phyloP scores from a whole-genome alignment of 2,113 vertebrate genomes.

The Pseudorectes ferrugineus region DNA sequence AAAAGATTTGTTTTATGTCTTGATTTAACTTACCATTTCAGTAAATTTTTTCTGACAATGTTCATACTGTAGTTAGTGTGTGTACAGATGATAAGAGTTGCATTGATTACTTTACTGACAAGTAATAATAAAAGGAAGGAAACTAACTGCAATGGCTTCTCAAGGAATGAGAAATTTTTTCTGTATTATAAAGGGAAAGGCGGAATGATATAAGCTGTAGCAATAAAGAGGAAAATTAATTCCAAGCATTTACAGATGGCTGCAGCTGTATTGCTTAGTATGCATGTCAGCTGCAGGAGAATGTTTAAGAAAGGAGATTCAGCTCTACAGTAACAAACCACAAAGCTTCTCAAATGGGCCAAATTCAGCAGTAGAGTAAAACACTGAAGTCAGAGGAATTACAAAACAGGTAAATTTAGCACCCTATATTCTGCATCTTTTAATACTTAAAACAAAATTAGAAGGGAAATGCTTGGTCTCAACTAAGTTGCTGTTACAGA shows the following conservation, averaged over 20 bases:
- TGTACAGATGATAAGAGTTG: not conserved
- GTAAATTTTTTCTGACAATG: not conserved
- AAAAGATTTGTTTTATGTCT: not conserved
- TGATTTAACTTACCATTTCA: slow-evolving; percentile 23
- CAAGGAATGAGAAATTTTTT: not conserved
- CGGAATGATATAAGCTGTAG: not conserved
- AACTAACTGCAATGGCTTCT: slow-evolving; percentile 18
- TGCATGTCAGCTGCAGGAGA: not conserved
- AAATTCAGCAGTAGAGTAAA: not conserved
- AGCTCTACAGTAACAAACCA: not conserved
- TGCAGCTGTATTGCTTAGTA: not conserved
- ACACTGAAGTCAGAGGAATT: not conserved
- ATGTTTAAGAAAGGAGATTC: not conserved
- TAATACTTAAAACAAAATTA: slow-evolving; percentile 14
- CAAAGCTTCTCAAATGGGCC: not conserved
- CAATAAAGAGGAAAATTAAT: slow-evolving; percentile 42
- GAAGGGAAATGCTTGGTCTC: not conserved
- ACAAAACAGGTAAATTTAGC: not conserved
- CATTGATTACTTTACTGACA: slow-evolving; percentile 36
- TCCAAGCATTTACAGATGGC: slow-evolving; percentile 29
- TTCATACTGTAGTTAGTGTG: not conserved
- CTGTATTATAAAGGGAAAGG: slow-evolving; percentile 3
- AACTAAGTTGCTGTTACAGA: not conserved
- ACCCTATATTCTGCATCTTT: not conserved
- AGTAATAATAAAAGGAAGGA: slow-evolving; percentile 34